These are phyloP conservation scores for Pomacea canaliculata DNA, from an alignment of 2,888 invertebrate species.

Conservation along the genomic window DNA sequence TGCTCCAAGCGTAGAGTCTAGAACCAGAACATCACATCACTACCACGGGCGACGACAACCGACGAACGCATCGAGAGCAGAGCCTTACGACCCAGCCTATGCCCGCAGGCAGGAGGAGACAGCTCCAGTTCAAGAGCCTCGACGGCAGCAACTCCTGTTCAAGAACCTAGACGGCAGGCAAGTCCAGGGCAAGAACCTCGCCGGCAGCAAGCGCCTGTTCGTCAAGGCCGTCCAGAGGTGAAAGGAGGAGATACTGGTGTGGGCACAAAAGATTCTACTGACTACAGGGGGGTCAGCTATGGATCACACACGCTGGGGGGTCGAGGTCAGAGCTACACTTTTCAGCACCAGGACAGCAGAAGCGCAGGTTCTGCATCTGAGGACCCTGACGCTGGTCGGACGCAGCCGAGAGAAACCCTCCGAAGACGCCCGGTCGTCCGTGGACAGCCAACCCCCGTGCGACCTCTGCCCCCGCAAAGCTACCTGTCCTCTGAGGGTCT, in stretches of 20 bases:
- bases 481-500: background rate
- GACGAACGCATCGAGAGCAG: background rate
- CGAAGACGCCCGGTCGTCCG: conserved; percentile 14
- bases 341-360: background rate
- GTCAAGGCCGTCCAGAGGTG: background rate
- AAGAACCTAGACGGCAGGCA: background rate
- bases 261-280: background rate
- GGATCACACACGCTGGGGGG: conserved; percentile 40
- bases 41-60: background rate
- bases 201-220: background rate
- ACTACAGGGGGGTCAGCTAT: conserved; percentile 28
- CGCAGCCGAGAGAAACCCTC: background rate
- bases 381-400: background rate
- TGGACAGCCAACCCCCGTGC: conserved; percentile 1
- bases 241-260: background rate
- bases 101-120: background rate
- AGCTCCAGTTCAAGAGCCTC: background rate
- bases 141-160: background rate
- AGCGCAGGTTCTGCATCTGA: background rate
- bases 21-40: background rate
- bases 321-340: conserved; percentile 38
- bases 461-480: background rate
- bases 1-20: conserved; percentile 6
- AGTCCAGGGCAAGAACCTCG: background rate
- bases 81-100: conserved; percentile 3